Conservation (phyloP, 2,888 invertebrate species). For the Zaprionus bogoriensis region DNA sequence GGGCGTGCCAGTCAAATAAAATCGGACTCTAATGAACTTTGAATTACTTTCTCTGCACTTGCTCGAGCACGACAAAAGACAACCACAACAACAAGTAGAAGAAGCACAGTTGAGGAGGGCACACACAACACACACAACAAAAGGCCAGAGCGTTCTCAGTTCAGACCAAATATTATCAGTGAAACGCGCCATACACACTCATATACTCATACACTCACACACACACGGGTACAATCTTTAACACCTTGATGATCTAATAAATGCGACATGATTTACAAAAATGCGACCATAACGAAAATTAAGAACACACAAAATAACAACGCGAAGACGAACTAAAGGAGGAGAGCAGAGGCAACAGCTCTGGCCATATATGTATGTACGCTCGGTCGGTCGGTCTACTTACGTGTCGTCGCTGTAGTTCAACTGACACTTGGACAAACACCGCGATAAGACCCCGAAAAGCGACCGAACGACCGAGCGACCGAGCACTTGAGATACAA, state of each 20-base stretch:
- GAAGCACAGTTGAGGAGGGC: conserved; percentile 34
- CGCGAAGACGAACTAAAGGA: not conserved
- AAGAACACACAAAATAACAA: conserved; percentile 36
- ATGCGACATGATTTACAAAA: conserved; percentile 76
- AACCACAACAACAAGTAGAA: conserved; percentile 32
- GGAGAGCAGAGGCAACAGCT: conserved; percentile 10
- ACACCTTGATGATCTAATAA: conserved; percentile 77
- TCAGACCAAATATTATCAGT: conserved; percentile 64
- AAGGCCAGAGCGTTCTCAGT: conserved; percentile 36
- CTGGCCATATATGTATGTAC: conserved; percentile 33
- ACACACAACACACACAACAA: conserved; percentile 25
- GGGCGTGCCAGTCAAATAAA: conserved; percentile 41
- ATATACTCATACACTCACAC: conserved; percentile 6
- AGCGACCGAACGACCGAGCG: conserved; percentile 26
- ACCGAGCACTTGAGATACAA: conserved; percentile 71
- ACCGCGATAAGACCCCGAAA: conserved; percentile 63
- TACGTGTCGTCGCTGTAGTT: conserved; percentile 57
- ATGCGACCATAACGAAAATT: conserved; percentile 49
- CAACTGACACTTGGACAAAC: conserved; percentile 77
- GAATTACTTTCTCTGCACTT: conserved; percentile 66
- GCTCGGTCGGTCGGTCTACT: conserved; percentile 28
- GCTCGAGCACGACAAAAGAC: conserved; percentile 4
- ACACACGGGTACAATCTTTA: conserved; percentile 61
- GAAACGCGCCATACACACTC: conserved; percentile 50
- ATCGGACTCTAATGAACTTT: conserved; percentile 63